These are phyloP conservation scores for Leptinotarsa lineolata DNA, from an alignment of 1,140 invertebrate genomes.

Conservation along the genomic window DNA sequence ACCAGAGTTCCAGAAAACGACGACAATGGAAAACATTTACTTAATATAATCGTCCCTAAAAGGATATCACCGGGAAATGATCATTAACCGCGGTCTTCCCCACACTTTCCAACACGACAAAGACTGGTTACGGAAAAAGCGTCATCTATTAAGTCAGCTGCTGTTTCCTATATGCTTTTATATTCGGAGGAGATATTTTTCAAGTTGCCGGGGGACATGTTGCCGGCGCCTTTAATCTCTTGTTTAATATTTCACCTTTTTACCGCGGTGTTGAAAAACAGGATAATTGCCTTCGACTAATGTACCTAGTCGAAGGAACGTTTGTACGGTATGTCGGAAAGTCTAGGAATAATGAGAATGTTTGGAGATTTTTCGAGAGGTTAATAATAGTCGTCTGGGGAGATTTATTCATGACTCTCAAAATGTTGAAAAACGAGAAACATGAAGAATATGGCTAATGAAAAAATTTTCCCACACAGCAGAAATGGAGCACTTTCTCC, in stretches of 20 bases:
- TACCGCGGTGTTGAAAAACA: constrained; percentile 14
- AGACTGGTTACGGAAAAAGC: constrained; percentile 39
- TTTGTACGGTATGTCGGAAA: neutral
- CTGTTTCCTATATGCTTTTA: constrained; percentile 43
- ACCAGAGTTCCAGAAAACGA: too few species aligned
- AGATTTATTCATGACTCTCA: too few species aligned
- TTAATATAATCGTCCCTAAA: constrained; percentile 1
- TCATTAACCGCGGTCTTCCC: constrained; percentile 1
- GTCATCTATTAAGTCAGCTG: constrained; percentile 41
- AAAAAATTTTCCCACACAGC: too few species aligned
- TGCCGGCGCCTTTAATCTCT: constrained; percentile 45
- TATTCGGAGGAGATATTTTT: constrained; percentile 43
- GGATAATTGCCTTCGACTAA: constrained; percentile 4
- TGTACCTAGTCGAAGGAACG: neutral
- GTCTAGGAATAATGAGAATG: neutral
- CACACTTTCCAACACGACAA: constrained; percentile 26
- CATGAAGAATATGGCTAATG: too few species aligned
- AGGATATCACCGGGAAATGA: neutral
- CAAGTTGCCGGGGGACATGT: constrained; percentile 42
- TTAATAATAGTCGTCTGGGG: neutral
- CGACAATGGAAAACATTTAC: neutral
- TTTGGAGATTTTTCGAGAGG: neutral
- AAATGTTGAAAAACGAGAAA: too few species aligned
- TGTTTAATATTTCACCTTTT: constrained; percentile 48
- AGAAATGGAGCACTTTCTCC: too few species aligned